Percentiles rank a stretch among this genome's conserved stretches.
These are phyloP conservation scores for Podotricha telesiphe DNA, from an alignment of 2,888 invertebrate genomes.

Conservation along the genomic window DNA sequence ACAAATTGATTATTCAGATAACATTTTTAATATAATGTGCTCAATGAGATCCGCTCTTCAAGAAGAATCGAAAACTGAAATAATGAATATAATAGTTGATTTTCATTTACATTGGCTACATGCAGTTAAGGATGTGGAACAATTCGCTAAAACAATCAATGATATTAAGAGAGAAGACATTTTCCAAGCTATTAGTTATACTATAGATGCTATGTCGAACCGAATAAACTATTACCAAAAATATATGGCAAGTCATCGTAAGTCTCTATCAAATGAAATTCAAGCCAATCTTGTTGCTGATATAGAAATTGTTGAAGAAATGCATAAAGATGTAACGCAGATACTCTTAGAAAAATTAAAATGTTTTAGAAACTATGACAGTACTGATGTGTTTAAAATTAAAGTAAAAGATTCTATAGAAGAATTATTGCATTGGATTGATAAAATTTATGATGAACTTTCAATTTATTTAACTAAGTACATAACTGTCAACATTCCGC, in stretches of 20 bases:
- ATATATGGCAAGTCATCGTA: slow-evolving; percentile 61
- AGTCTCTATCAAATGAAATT: slow-evolving; percentile 54
- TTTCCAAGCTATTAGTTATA: slow-evolving; percentile 63
- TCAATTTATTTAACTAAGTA: slow-evolving; percentile 61
- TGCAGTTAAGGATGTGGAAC: slow-evolving; percentile 65
- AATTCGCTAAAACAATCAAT: slow-evolving; percentile 54
- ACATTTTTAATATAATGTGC: slow-evolving; percentile 66
- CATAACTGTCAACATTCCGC: slow-evolving; percentile 58
- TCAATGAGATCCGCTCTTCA: slow-evolving; percentile 57
- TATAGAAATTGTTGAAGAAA: slow-evolving; percentile 73
- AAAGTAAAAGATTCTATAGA: slow-evolving; percentile 56
- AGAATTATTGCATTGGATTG: slow-evolving; percentile 68
- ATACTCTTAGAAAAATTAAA: slow-evolving; percentile 61
- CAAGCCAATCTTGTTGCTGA: slow-evolving; percentile 62
- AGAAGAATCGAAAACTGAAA: slow-evolving; percentile 50
- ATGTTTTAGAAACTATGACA: slow-evolving; percentile 57
- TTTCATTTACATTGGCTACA: slow-evolving; percentile 73
- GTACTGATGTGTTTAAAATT: slow-evolving; percentile 58
- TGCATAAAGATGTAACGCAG: slow-evolving; percentile 65
- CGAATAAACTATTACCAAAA: slow-evolving; percentile 66
- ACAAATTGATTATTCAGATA: slow-evolving; percentile 67
- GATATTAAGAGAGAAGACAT: slow-evolving; percentile 60
- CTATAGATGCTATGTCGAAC: slow-evolving; percentile 63
- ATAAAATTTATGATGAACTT: slow-evolving; percentile 67
- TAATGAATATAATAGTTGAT: slow-evolving; percentile 66